Evolutionary conservation across 2,113 vertebrate genomes (phyloP).

Genomic region (Rhinoptilus africanus): DNA sequence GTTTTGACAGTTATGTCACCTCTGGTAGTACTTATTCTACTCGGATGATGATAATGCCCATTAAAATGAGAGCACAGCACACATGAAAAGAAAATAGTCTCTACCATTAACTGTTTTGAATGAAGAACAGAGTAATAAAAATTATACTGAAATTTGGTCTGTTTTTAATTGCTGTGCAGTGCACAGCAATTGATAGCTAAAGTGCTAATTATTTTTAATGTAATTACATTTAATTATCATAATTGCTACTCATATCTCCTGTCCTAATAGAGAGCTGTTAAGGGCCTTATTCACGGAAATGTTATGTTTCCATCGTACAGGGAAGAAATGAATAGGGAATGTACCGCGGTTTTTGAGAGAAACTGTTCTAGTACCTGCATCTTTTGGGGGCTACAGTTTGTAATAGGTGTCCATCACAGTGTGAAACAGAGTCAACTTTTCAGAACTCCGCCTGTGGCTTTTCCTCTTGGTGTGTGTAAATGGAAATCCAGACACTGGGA

Average conservation of each 20-base stretch:
- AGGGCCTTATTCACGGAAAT: constrained; percentile 43
- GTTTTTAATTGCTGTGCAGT: constrained; percentile 57
- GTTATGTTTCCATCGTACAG: constrained; percentile 11
- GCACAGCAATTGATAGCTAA: constrained; percentile 62
- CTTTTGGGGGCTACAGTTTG: not conserved
- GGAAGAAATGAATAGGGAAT: not conserved
- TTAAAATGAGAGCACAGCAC: constrained; percentile 47
- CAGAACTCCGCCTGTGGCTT: not conserved
- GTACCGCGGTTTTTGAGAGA: not conserved
- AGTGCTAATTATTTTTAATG: constrained; percentile 76
- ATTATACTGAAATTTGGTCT: constrained; percentile 62
- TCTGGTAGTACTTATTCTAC: constrained; percentile 7
- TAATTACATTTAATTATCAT: constrained; percentile 77
- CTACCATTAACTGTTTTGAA: constrained; percentile 40
- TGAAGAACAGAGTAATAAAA: constrained; percentile 63
- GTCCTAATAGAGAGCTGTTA: constrained; percentile 55
- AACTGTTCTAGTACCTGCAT: not conserved
- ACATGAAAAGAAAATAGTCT: constrained; percentile 43
- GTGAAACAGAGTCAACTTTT: not conserved
- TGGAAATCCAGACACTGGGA: not conserved
- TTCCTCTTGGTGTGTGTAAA: not conserved
- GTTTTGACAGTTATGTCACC: constrained; percentile 50
- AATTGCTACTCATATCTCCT: constrained; percentile 68
- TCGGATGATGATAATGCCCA: constrained; percentile 9
- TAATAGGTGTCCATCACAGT: not conserved